Conservation (phyloP, 1,140 invertebrate species). For the Drosophila eugracilis region DNA sequence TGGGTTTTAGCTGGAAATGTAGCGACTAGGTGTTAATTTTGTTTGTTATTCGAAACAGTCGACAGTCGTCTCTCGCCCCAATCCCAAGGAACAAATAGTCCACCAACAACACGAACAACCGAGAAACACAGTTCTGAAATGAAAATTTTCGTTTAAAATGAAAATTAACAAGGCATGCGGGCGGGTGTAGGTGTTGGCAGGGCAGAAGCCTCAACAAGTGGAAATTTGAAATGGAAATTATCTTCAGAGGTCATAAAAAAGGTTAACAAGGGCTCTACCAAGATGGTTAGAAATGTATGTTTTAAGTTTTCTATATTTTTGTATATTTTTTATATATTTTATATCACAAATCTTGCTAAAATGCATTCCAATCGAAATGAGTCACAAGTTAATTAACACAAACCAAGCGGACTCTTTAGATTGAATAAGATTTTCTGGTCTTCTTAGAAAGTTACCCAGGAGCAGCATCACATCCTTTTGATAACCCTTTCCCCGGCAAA, state of each 20-base stretch:
- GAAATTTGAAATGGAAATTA: conserved; percentile 39
- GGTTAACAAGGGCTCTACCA: background rate
- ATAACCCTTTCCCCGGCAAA: conserved; percentile 6
- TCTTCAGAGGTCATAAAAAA: background rate
- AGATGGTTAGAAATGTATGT: background rate
- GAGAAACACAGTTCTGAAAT: conserved; percentile 32
- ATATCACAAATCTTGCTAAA: background rate
- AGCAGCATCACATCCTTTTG: conserved; percentile 16
- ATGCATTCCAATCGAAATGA: conserved; percentile 1
- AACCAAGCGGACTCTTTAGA: background rate
- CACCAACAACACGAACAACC: conserved; percentile 18
- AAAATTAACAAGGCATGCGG: conserved; percentile 65
- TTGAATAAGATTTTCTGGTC: conserved; percentile 1
- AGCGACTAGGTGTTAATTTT: conserved; percentile 78
- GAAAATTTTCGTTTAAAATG: conserved; percentile 39
- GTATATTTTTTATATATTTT: too few relatives aligned
- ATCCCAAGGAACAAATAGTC: conserved; percentile 54
- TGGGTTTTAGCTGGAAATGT: conserved; percentile 73
- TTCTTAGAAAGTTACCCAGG: conserved; percentile 26
- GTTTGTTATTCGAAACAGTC: conserved; percentile 43
- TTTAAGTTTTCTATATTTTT: too few relatives aligned
- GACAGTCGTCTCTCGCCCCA: background rate
- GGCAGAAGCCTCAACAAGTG: conserved; percentile 5
- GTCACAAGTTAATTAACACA: conserved; percentile 11
- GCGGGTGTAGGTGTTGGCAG: conserved; percentile 23